Conservation (phyloP, 2,888 invertebrate species). For the Odontothrips loti region DNA sequence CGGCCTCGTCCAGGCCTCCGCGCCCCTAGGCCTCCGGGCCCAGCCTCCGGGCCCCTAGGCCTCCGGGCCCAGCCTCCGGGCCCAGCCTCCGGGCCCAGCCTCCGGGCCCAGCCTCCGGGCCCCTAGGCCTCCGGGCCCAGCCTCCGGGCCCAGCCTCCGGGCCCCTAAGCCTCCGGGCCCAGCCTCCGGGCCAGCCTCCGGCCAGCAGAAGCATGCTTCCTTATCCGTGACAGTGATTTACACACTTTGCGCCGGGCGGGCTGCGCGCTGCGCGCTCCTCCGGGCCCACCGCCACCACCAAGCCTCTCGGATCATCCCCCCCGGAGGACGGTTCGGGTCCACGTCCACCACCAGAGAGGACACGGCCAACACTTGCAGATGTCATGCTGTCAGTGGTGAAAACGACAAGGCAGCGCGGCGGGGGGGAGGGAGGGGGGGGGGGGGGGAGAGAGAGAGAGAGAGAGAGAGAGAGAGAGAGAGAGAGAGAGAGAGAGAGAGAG, state of each 20-base stretch:
- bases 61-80: neutral
- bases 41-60: neutral
- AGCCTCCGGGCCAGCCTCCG: neutral
- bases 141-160: neutral
- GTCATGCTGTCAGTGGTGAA: no score
- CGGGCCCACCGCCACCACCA: neutral
- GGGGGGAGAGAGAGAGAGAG: no score
- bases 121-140: neutral
- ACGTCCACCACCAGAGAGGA: no score
- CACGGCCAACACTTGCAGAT: no score
- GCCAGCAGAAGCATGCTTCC: neutral
- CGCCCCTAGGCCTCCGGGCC: neutral
- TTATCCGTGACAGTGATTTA: conserved; percentile 25
- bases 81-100: neutral
- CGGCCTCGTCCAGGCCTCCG: neutral
- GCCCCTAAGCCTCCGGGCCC: neutral
- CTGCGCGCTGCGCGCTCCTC: neutral
- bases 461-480: no score
- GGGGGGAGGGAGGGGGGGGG: no score
- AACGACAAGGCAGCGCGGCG: no score
- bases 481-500: no score
- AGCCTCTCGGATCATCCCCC: no score
- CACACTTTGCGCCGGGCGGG: neutral
- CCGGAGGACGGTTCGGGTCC: no score
- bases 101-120: neutral